Percentiles rank a stretch among this genome's conserved stretches.
phyloP scores from a whole-genome alignment of 2,113 vertebrate species.

The Campylorhamphus procurvoides region DNA sequence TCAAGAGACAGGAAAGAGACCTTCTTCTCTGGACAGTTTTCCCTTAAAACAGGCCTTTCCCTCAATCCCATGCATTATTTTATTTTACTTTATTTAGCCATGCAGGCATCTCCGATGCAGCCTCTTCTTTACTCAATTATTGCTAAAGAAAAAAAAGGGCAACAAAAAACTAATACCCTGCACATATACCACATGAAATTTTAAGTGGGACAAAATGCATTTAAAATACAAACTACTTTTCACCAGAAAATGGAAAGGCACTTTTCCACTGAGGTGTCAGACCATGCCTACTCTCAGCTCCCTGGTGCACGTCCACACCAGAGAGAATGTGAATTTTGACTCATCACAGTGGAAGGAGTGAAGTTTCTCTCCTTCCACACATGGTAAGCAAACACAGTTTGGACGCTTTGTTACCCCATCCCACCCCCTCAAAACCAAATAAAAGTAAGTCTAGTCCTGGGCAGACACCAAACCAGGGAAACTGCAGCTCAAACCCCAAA shows the following conservation, averaged over 20 bases:
- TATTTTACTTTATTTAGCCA: not conserved
- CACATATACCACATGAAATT: not conserved
- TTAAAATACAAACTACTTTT: not conserved
- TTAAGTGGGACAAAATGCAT: not conserved
- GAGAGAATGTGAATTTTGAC: not conserved
- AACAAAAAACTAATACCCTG: not conserved
- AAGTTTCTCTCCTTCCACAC: not conserved
- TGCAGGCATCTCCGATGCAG: not conserved
- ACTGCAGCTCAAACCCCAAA: not conserved
- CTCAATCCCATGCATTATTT: not conserved
- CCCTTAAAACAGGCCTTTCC: not conserved
- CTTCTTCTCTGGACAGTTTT: not conserved
- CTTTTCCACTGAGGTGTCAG: not conserved
- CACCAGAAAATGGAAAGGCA: not conserved
- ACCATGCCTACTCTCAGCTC: not conserved
- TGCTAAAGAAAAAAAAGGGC: not conserved
- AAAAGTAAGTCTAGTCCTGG: not conserved
- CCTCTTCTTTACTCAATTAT: not conserved
- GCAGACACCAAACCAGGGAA: slow-evolving; percentile 13
- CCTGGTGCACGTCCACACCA: not conserved
- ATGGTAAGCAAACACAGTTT: not conserved
- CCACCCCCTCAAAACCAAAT: not conserved
- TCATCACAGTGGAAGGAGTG: not conserved
- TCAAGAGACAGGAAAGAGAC: not conserved
- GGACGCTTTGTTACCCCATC: not conserved